A percentile compares a stretch with the other conserved stretches of the same genome.
Evolutionary conservation across 2,888 invertebrate species (phyloP).

Genomic region (Rhagonycha lutea): DNA sequence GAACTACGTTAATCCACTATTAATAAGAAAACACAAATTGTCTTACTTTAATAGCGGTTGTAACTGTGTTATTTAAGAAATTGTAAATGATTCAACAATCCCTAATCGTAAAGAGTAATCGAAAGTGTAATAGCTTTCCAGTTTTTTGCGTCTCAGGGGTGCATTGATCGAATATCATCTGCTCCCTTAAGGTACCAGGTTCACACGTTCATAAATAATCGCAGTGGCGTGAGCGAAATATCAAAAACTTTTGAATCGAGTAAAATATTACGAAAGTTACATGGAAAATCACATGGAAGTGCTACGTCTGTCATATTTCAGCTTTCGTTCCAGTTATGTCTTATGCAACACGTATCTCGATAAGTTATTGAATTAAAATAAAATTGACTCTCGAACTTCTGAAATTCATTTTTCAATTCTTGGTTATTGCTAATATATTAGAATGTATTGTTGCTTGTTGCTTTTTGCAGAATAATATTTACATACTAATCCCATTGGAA

Average conservation of each 20-base stretch:
- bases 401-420: background rate
- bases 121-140: background rate
- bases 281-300: constrained; percentile 10
- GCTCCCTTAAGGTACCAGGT: background rate
- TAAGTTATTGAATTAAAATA: constrained; percentile 5
- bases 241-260: constrained; percentile 9
- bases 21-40: background rate
- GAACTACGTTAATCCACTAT: background rate
- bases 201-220: background rate
- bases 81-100: background rate
- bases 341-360: background rate
- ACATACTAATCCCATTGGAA: background rate
- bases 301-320: constrained; percentile 10
- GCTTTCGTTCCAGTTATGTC: background rate
- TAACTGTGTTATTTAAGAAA: background rate
- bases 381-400: constrained; percentile 1
- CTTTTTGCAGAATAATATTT: background rate
- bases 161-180: background rate
- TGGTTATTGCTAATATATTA: background rate
- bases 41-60: background rate
- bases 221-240: background rate
- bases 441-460: background rate
- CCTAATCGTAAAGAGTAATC: background rate
- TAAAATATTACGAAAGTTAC: constrained; percentile 10
- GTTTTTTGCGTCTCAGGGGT: background rate